phyloP scores from a whole-genome alignment of 2,797 vertebrate species.

The Lithobates sylvaticus region DNA sequence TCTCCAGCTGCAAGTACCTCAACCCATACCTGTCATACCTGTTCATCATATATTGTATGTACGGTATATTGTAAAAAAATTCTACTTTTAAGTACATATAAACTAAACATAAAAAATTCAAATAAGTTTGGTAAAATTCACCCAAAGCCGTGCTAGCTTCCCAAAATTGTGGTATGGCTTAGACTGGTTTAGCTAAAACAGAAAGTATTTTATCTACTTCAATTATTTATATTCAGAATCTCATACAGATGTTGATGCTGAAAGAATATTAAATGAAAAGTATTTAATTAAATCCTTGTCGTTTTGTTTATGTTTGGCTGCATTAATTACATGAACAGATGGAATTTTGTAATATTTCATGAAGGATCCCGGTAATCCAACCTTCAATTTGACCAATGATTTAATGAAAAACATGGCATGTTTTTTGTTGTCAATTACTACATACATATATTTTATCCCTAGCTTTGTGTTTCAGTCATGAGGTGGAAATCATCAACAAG shows the following conservation, averaged over 20 bases:
- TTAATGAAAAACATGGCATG: constrained; percentile 2
- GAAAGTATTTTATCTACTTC: constrained; percentile 7
- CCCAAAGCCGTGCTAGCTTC: no score
- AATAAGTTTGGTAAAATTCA: no score
- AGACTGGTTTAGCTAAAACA: constrained; percentile 9
- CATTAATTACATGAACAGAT: constrained; percentile 28
- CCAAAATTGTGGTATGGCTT: no score
- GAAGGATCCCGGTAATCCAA: constrained; percentile 17
- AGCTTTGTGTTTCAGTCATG: background rate
- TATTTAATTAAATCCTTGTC: constrained; percentile 40
- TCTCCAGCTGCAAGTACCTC: no score
- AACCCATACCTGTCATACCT: no score
- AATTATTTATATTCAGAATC: constrained; percentile 25
- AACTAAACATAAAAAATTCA: no score
- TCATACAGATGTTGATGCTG: constrained; percentile 31
- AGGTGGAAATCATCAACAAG: background rate
- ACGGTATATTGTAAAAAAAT: no score
- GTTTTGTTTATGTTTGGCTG: constrained; percentile 28
- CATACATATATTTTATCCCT: background rate
- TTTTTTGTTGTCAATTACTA: background rate
- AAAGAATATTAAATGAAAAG: constrained; percentile 49
- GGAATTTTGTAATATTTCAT: constrained; percentile 16
- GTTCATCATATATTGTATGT: no score
- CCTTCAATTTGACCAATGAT: background rate
- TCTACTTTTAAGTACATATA: no score